phyloP scores from a whole-genome alignment of 1,140 invertebrate genomes.

The Sarcophaga peregrina region DNA sequence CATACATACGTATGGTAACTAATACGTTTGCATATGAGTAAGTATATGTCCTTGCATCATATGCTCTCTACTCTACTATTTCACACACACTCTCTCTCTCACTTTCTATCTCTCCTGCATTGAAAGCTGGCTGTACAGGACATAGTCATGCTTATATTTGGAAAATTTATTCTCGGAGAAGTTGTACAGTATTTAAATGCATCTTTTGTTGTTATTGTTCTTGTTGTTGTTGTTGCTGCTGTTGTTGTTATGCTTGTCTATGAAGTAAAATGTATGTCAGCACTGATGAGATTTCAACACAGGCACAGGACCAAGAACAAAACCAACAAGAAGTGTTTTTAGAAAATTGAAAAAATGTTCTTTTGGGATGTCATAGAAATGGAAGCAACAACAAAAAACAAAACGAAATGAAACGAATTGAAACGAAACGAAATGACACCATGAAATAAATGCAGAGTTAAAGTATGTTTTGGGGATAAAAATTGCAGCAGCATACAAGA shows the following conservation, averaged over 20 bases:
- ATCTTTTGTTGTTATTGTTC: not conserved
- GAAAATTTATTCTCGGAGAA: not conserved
- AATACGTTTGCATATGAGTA: not conserved
- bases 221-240: not conserved
- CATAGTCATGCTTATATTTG: not conserved
- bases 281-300: constrained; percentile 20
- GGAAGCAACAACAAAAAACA: not conserved
- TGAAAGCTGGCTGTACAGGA: not conserved
- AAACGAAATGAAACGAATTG: too few relatives aligned
- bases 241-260: not conserved
- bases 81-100: too few relatives aligned
- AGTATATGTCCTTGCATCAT: too few relatives aligned
- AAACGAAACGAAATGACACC: too few relatives aligned
- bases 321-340: not conserved
- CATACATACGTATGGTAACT: not conserved
- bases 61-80: too few relatives aligned
- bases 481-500: too few relatives aligned
- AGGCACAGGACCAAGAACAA: not conserved
- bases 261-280: constrained; percentile 29
- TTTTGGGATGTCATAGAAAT: constrained; percentile 7
- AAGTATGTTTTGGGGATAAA: too few relatives aligned
- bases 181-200: not conserved
- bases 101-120: too few relatives aligned
- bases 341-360: constrained; percentile 36
- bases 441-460: too few relatives aligned